Conservation (phyloP, 2,888 invertebrate genomes). For the Ochropacha duplaris region DNA sequence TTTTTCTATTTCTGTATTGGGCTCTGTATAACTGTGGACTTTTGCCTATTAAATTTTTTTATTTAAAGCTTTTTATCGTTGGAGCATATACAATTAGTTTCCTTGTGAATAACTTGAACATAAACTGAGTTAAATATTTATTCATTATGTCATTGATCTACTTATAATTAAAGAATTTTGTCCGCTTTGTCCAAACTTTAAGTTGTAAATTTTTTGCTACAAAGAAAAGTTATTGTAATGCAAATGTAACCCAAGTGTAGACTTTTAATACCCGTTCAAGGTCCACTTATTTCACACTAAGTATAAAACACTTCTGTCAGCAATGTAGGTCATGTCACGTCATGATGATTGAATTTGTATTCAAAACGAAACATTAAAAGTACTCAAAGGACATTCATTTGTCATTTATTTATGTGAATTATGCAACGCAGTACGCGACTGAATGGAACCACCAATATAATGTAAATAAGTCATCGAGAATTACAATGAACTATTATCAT, state of each 20-base stretch:
- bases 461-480: conserved; percentile 46
- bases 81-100: background rate
- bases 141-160: background rate
- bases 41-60: background rate
- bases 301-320: conserved; percentile 13
- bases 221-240: background rate
- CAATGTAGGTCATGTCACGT: conserved; percentile 44
- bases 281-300: conserved; percentile 18
- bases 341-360: conserved; percentile 39
- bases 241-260: background rate
- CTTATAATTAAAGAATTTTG: background rate
- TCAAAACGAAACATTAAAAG: conserved; percentile 27
- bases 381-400: conserved; percentile 17
- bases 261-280: conserved; percentile 20
- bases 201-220: background rate
- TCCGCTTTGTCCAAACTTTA: background rate
- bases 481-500: conserved; percentile 64
- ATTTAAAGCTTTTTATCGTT: background rate
- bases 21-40: background rate
- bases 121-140: background rate
- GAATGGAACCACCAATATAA: conserved; percentile 20
- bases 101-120: background rate
- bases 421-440: conserved; percentile 11
- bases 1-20: conserved; percentile 6
- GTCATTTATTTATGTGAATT: conserved; percentile 27